Percentiles rank a stretch among this genome's conserved stretches.
These are phyloP conservation scores for human DNA, from an alignment of 2,113 vertebrate genomes.

Conservation along the genomic window DNA sequence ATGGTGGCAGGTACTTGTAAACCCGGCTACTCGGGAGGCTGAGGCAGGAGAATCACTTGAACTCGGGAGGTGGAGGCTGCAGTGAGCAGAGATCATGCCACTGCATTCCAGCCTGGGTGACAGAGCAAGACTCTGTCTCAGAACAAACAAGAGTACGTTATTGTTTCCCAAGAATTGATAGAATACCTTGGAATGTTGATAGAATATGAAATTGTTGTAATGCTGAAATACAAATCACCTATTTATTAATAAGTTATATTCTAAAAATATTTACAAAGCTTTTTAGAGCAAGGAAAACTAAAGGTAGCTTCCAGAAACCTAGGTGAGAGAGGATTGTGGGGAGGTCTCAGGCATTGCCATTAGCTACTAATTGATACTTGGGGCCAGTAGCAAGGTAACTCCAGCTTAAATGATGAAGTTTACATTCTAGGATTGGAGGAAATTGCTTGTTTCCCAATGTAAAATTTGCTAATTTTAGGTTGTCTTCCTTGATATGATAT, in stretches of 20 bases:
- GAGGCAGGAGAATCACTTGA: no score
- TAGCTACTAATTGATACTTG: background rate
- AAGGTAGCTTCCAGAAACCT: background rate
- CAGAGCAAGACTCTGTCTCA: no score
- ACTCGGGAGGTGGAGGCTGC: no score
- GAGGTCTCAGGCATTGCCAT: background rate
- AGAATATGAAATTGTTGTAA: background rate
- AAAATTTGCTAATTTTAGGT: conserved; percentile 26
- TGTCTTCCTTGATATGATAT: background rate
- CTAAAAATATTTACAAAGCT: background rate
- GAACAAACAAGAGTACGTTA: background rate
- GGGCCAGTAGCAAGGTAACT: background rate
- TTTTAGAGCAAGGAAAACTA: background rate
- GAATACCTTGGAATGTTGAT: background rate
- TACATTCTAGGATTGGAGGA: background rate
- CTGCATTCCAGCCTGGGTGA: no score
- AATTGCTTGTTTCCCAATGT: background rate
- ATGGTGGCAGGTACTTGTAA: no score
- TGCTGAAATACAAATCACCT: background rate
- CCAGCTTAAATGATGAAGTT: background rate
- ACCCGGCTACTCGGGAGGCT: no score
- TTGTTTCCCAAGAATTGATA: background rate
- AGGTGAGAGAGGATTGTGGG: background rate
- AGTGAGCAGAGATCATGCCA: no score
- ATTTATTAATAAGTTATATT: conserved; percentile 29